phyloP scores from a whole-genome alignment of 2,797 vertebrate genomes.

The Oryzias dopingdopingensis region DNA sequence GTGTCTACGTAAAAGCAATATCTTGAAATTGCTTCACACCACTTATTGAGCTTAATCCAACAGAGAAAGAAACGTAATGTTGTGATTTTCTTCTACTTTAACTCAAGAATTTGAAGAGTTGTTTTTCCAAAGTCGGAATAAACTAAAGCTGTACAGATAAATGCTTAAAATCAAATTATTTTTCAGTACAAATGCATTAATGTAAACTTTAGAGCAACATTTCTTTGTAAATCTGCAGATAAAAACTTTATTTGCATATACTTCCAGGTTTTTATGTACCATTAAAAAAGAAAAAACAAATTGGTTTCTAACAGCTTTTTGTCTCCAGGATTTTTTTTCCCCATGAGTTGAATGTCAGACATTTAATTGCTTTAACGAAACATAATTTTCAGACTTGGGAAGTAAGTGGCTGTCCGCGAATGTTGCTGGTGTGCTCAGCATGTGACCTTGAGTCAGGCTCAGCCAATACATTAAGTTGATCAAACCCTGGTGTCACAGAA shows the following conservation, averaged over 20 bases:
- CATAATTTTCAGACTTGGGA: slow-evolving; percentile 25
- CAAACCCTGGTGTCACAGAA: slow-evolving; percentile 33
- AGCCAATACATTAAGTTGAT: slow-evolving; percentile 53
- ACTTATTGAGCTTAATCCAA: slow-evolving; percentile 33
- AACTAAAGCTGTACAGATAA: not conserved
- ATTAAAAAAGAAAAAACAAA: not conserved
- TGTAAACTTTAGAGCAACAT: not conserved
- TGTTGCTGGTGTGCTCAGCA: slow-evolving; percentile 28
- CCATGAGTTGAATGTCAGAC: slow-evolving; percentile 2
- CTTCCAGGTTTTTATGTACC: slow-evolving; percentile 1
- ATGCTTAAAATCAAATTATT: no score
- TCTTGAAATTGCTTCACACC: slow-evolving; percentile 28
- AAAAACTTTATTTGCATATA: slow-evolving; percentile 2
- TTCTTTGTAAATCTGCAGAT: not conserved
- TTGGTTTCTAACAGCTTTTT: slow-evolving; percentile 3
- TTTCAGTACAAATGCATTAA: not conserved
- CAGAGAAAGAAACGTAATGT: slow-evolving; percentile 1
- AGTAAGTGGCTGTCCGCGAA: slow-evolving; percentile 14
- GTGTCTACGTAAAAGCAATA: slow-evolving; percentile 32
- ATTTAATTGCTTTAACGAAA: slow-evolving; percentile 18
- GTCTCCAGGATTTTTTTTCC: slow-evolving; percentile 7
- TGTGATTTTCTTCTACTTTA: no score
- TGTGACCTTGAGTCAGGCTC: slow-evolving; percentile 57
- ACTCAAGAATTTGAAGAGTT: not conserved
- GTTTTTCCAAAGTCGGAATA: not conserved